Conservation (phyloP, 2,113 vertebrate genomes). For the Nansenia antarctica region DNA sequence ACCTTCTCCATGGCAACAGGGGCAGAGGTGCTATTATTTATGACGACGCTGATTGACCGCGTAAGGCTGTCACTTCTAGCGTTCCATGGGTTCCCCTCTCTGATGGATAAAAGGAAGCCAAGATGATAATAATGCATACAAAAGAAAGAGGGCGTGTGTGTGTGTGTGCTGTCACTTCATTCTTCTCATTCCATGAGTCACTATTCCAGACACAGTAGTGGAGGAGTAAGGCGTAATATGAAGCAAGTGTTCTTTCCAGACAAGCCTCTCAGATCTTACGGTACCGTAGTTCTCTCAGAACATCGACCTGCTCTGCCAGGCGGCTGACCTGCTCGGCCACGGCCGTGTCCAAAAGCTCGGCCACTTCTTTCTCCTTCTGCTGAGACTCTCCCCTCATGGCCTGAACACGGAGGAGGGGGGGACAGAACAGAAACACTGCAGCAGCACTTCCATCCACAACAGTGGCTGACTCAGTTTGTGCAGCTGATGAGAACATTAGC, state of each 20-base stretch:
- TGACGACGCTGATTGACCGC: conserved; percentile 66
- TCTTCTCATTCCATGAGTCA: background rate
- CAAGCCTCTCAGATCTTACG: background rate
- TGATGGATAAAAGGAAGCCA: conserved; percentile 24
- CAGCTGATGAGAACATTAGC: background rate
- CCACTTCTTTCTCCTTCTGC: conserved; percentile 56
- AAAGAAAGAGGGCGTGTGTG: background rate
- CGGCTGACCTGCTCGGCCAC: conserved; percentile 56
- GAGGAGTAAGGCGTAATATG: background rate
- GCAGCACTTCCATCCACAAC: background rate
- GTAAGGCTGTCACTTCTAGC: conserved; percentile 65
- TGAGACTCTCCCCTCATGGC: conserved; percentile 62
- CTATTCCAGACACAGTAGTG: background rate
- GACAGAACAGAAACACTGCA: conserved; percentile 15
- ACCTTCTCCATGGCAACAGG: conserved; percentile 66
- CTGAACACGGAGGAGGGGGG: conserved; percentile 51
- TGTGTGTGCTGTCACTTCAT: background rate
- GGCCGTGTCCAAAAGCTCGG: conserved; percentile 49
- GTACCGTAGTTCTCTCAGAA: conserved; percentile 65
- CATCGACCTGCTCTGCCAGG: conserved; percentile 68
- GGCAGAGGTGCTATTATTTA: conserved; percentile 49
- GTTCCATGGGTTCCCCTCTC: conserved; percentile 39
- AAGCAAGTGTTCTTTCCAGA: too few relatives aligned
- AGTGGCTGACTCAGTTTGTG: background rate
- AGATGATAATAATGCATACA: background rate